Base-by-base conservation (phyloP, 2,113 vertebrate genomes). In the Neotoma lepida region DNA sequence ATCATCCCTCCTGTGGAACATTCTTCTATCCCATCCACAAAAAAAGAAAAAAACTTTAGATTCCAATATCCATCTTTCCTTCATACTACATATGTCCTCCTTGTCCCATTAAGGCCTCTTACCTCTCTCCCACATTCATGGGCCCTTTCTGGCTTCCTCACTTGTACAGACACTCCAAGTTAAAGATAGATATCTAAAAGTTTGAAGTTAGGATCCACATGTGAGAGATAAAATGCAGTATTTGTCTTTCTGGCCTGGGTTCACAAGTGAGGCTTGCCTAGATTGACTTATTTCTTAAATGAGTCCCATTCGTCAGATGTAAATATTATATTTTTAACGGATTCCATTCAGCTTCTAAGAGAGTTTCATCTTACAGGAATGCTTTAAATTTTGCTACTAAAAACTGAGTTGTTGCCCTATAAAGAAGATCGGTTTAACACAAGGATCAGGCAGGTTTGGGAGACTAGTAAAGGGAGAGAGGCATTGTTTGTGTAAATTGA, bases 231-330 rank as follows among this genome's bases (percentile, higher is more conserved):
- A 35, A 64, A 44, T 63, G 64, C 10, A 13, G 28, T 35, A 35
- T 85, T 66, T 85, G 28, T 66, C 58, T 66, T 85, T 85, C 82
- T 33, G 13, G 28, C 41, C 41, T 49, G 41, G 18, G 18, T 66
- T 66, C 35, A 85, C 17, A 64, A 46, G 30, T 66, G 17, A 87
- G n/a, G 30, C 87, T 94, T 93, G 89, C 90, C 82, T 73, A 91
- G 86, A 90, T 30, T 63, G 7, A 95, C 90, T 9, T 90, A 33
- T 89, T 92, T 94, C 54, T 44, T 91, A 93, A 77, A 30, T 82
- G 44, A 94, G 41, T 86, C 97, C 54, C 22, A 89, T 71, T 96
- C 26, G 77, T 14, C 35, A 44, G 82, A 39, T 78, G 86, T 49
- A 90, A 95, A 26, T 58, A 78, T 44, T 88, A 26, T 78, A 88